These are phyloP conservation scores for Meda fulgida DNA, from an alignment of 2,797 vertebrate genomes.

Conservation along the genomic window DNA sequence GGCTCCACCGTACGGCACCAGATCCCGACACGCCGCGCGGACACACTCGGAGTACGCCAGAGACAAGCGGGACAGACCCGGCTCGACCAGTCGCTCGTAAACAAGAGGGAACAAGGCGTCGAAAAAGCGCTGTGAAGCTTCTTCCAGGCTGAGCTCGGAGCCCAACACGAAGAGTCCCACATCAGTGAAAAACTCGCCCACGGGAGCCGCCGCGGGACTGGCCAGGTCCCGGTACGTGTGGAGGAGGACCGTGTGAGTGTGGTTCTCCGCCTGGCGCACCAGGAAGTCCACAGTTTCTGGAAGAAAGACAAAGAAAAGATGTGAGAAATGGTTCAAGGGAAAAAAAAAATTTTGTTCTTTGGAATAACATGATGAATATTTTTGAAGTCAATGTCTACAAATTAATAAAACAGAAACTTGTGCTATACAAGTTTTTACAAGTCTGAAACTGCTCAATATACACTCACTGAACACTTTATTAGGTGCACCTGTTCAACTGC, in stretches of 20 bases:
- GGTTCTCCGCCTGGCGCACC: slow-evolving; percentile 84
- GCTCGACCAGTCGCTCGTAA: slow-evolving; percentile 82
- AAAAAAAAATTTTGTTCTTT: not conserved
- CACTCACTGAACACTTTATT: not conserved
- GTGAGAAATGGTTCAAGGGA: not conserved
- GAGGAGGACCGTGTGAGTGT: slow-evolving; percentile 79
- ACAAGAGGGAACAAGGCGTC: slow-evolving; percentile 85
- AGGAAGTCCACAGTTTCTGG: slow-evolving; percentile 85
- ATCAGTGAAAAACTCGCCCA: slow-evolving; percentile 86
- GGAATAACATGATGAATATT: not conserved
- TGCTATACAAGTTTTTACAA: not conserved
- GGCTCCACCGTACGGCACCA: slow-evolving; percentile 78
- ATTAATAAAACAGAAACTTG: not conserved
- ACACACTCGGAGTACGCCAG: slow-evolving; percentile 81
- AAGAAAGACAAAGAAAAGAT: slow-evolving; percentile 52
- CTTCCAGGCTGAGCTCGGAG: slow-evolving; percentile 78
- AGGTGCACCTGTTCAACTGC: not conserved
- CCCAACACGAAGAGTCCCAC: slow-evolving; percentile 87
- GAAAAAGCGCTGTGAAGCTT: slow-evolving; percentile 84
- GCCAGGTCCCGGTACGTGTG: slow-evolving; percentile 78
- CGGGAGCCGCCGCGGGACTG: slow-evolving; percentile 63
- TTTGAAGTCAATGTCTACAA: not conserved
- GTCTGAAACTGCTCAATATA: not conserved
- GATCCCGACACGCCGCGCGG: slow-evolving; percentile 66
- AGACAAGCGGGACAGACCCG: slow-evolving; percentile 71